Conservation (phyloP, 2,113 vertebrate species). For the Podarcis raffonei region DNA sequence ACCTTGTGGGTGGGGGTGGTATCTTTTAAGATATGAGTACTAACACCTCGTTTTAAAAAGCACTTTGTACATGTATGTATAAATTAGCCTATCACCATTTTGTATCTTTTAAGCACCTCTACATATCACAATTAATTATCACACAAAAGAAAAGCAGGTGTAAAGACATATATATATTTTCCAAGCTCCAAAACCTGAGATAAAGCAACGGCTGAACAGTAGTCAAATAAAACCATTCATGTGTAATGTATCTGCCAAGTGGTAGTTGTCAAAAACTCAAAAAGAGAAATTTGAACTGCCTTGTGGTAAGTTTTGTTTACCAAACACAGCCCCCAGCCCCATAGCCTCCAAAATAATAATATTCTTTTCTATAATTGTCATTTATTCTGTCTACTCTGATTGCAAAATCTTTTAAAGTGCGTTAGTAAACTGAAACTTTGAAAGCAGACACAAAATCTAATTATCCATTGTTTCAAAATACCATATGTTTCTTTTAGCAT, state of each 20-base stretch:
- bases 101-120: not conserved
- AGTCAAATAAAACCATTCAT: not conserved
- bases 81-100: not conserved
- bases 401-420: constrained; percentile 67
- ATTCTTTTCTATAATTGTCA: constrained; percentile 36
- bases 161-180: not conserved
- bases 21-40: too few relatives aligned
- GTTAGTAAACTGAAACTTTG: constrained; percentile 64
- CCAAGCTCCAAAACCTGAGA: not conserved
- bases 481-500: constrained; percentile 76
- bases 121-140: not conserved
- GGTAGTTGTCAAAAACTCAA: not conserved
- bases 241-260: not conserved
- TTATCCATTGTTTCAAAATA: constrained; percentile 71
- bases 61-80: not conserved
- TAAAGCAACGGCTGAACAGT: not conserved
- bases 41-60: too few relatives aligned
- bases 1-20: too few relatives aligned
- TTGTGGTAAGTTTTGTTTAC: not conserved
- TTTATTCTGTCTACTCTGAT: constrained; percentile 51
- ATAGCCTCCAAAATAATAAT: constrained; percentile 23
- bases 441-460: constrained; percentile 75
- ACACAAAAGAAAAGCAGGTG: not conserved
- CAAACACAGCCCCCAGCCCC: not conserved
- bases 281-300: not conserved